Base-by-base conservation (phyloP, 2,113 vertebrate species). In the Cyprinus carpio region DNA sequence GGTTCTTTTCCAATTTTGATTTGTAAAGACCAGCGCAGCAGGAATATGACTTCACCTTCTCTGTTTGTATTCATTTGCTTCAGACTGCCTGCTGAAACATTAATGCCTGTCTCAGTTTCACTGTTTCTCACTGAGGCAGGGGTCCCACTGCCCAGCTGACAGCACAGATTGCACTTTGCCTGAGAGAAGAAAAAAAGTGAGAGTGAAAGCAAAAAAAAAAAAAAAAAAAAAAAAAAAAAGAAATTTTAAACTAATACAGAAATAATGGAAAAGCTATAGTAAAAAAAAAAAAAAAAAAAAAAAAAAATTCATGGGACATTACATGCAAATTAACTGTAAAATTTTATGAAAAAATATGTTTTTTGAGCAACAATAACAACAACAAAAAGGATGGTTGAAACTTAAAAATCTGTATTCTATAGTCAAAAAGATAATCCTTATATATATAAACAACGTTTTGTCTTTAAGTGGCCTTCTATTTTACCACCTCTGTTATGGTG, bases 61-160 rank as follows among this genome's bases (percentile, higher is more conserved):
- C 75, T 25, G 64, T 64, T 75, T 75, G 81, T 84, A 80, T 82
- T 72, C 71, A 67, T 77, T 85, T 82, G 54, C 75, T 31, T 64
- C 16, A 23, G 65, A 79, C 56, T 46, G 49, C 74, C 83, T 71
- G 79, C 54, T 89, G 71, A 86, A 75, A 87, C 87, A 85, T 87
- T 80, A 74, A 85, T 81, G 75, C 60, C 40, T 56, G 62, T 81
- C 54, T 85, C 54, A 4, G 83, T 78, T 81, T 69, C 80, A 25
- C 40, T 74, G 37, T 79, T 77, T 79, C 62, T 82, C 25, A n/a
- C 10, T 18, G 11, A 81, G 60, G 87, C 56, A 49, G 69, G 78
- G 58, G 78, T 84, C 84, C 54, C 3, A 16, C 82, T 74, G 79
- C 64, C 65, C 75, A 72, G 81, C 80, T 77, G 81, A 77, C 69